Percentiles rank a stretch among this genome's conserved stretches.
Conservation (phyloP, 1,140 invertebrate genomes). For the Acyrthosiphon pisum region DNA sequence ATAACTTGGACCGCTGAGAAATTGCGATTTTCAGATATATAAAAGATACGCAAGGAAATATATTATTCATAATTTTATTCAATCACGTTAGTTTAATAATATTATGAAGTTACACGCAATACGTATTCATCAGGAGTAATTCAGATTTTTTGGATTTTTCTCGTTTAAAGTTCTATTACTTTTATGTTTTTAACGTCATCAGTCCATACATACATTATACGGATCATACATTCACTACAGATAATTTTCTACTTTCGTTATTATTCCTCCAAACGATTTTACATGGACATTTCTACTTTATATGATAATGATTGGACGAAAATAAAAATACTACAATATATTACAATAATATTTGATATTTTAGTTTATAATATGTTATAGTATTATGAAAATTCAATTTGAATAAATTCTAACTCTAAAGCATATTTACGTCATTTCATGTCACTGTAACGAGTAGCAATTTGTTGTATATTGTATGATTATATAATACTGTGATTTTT, state of each 20-base stretch:
- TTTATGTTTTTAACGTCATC: background rate
- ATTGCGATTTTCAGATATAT: background rate
- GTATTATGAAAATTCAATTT: background rate
- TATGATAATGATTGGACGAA: background rate
- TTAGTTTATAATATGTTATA: background rate
- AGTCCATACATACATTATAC: background rate
- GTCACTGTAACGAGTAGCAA: background rate
- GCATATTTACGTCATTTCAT: background rate
- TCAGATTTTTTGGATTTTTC: background rate
- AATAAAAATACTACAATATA: background rate
- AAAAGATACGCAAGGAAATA: background rate
- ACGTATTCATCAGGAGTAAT: too few species aligned
- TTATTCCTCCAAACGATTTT: background rate
- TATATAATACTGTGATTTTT: too few species aligned
- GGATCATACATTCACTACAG: background rate
- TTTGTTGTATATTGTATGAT: background rate
- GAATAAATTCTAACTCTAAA: background rate
- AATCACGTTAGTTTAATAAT: background rate
- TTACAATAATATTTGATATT: background rate
- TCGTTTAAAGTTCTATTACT: background rate
- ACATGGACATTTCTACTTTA: background rate
- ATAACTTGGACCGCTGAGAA: background rate
- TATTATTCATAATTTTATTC: background rate
- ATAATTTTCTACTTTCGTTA: background rate
- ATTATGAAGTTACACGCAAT: background rate